Percentiles rank a stretch among this genome's conserved stretches.
Conservation (phyloP, 2,888 invertebrate species). For the Tridacna gigas region DNA sequence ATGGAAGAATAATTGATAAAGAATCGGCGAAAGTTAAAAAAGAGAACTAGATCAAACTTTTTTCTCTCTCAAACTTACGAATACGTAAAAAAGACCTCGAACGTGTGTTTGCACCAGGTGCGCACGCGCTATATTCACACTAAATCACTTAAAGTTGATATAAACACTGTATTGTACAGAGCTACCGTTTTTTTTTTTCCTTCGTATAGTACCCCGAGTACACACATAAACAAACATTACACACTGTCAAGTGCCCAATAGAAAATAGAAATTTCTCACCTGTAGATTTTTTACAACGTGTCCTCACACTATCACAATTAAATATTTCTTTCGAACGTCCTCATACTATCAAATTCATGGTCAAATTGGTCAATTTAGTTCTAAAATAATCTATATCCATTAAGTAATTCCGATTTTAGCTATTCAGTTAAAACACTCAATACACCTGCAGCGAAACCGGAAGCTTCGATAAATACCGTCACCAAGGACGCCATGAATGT, state of each 20-base stretch:
- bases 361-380: constrained; percentile 9
- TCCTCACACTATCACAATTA: not conserved
- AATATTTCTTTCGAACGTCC: constrained; percentile 7
- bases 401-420: constrained; percentile 2
- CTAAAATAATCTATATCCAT: constrained; percentile 9
- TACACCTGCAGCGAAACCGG: constrained; percentile 20
- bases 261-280: constrained; percentile 10
- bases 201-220: constrained; percentile 8
- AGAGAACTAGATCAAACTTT: too few relatives aligned
- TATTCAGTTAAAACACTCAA: constrained; percentile 11
- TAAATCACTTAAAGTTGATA: not conserved
- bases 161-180: not conserved
- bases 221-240: constrained; percentile 22
- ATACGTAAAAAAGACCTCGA: too few relatives aligned
- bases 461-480: constrained; percentile 60
- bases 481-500: constrained; percentile 68
- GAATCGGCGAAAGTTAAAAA: too few relatives aligned
- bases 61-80: too few relatives aligned
- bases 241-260: constrained; percentile 19
- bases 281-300: not conserved
- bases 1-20: too few relatives aligned
- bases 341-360: constrained; percentile 2
- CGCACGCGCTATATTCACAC: not conserved
- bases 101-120: not conserved
- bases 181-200: constrained; percentile 18